Percentiles rank a stretch among this genome's conserved stretches.
Evolutionary conservation across 2,888 invertebrate genomes (phyloP).

Genomic region (Chrysina gloriosa): DNA sequence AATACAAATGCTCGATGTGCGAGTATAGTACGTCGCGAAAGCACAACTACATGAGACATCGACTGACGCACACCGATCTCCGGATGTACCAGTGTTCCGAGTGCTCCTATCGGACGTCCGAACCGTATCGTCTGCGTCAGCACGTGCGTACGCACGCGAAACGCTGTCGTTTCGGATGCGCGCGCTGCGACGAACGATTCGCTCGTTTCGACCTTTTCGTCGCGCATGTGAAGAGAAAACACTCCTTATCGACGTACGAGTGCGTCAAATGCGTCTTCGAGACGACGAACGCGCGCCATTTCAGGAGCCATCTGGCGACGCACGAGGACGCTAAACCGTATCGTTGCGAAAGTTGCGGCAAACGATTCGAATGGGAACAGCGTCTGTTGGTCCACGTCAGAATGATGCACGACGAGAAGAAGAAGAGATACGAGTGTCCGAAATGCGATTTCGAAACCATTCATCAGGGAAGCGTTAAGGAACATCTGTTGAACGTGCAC

Average conservation of each 20-base stretch:
- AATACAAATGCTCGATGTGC: not conserved
- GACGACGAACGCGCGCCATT: not conserved
- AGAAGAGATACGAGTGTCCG: not conserved
- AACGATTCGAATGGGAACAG: not conserved
- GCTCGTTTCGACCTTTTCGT: not conserved
- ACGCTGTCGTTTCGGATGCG: not conserved
- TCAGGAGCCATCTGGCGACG: not conserved
- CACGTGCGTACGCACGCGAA: not conserved
- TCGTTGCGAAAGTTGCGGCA: not conserved
- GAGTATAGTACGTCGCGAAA: not conserved
- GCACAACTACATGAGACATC: not conserved
- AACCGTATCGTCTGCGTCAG: not conserved
- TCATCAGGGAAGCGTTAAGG: not conserved
- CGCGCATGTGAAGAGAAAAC: not conserved
- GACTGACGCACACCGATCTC: not conserved
- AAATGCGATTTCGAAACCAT: not conserved
- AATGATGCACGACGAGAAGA: not conserved
- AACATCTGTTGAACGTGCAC: not conserved
- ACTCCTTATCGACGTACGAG: not conserved
- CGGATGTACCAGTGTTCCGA: not conserved
- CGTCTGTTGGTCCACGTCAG: not conserved
- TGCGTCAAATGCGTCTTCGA: not conserved
- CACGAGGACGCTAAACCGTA: not conserved
- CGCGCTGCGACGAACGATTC: not conserved
- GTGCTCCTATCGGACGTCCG: not conserved